Evolutionary conservation across 2,888 invertebrate genomes (phyloP).

Genomic region (Erannis defoliaria): DNA sequence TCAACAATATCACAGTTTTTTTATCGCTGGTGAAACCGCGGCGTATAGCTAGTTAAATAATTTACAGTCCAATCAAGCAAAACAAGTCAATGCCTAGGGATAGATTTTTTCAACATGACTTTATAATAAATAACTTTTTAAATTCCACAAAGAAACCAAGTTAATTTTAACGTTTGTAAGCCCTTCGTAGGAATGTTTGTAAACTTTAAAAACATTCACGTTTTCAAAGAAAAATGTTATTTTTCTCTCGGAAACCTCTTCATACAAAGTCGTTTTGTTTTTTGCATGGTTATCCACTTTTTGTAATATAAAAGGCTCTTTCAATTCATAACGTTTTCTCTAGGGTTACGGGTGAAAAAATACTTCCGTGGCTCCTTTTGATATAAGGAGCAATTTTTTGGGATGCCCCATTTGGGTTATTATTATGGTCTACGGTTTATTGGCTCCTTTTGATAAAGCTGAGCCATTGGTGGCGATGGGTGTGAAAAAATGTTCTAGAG

Average conservation of each 20-base stretch:
- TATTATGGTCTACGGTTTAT: constrained; percentile 35
- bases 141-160: not conserved
- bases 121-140: not conserved
- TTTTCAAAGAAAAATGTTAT: constrained; percentile 20
- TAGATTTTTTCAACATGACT: too few species aligned
- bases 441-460: constrained; percentile 28
- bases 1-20: too few species aligned
- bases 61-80: too few species aligned
- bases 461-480: constrained; percentile 15
- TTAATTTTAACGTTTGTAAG: not conserved
- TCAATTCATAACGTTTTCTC: constrained; percentile 33
- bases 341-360: constrained; percentile 26
- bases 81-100: too few species aligned
- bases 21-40: too few species aligned
- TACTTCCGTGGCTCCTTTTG: constrained; percentile 30
- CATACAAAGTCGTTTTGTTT: constrained; percentile 30
- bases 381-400: constrained; percentile 35
- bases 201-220: constrained; percentile 3
- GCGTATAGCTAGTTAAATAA: too few species aligned
- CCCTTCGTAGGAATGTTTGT: not conserved
- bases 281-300: constrained; percentile 32
- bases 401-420: constrained; percentile 29
- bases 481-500: not conserved
- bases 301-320: constrained; percentile 33
- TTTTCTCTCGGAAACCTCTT: constrained; percentile 25